Conservation (phyloP, 2,797 vertebrate species). For the Alca torda region DNA sequence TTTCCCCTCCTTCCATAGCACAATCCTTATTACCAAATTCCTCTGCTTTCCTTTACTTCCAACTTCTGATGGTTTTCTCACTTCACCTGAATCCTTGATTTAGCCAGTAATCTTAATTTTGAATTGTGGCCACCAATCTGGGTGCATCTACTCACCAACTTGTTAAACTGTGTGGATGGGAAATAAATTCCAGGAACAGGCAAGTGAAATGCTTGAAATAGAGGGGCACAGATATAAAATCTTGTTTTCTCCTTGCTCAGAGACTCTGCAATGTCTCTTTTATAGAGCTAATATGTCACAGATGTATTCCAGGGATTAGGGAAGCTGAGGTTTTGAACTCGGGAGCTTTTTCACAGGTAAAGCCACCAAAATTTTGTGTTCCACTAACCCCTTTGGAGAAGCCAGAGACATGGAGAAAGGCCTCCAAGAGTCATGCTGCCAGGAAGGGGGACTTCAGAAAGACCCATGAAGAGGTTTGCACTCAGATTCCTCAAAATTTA, state of each 20-base stretch:
- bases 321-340: slow-evolving; percentile 46
- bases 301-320: slow-evolving; percentile 29
- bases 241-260: slow-evolving; percentile 10
- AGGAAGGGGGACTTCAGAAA: slow-evolving; percentile 49
- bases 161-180: neutral
- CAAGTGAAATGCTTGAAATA: neutral
- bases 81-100: neutral
- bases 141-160: neutral
- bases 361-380: slow-evolving; percentile 52
- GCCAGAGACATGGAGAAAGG: slow-evolving; percentile 37
- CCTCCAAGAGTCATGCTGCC: slow-evolving; percentile 42
- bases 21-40: neutral
- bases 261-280: slow-evolving; percentile 1
- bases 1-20: neutral
- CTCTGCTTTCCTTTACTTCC: neutral
- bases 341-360: slow-evolving; percentile 52
- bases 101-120: neutral
- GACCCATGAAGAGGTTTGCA: slow-evolving; percentile 45
- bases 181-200: neutral
- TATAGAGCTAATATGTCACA: slow-evolving; percentile 11
- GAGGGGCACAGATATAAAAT: neutral
- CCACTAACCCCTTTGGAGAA: slow-evolving; percentile 44
- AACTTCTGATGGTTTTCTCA: neutral
- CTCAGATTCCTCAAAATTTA: slow-evolving; percentile 35
- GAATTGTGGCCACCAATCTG: neutral